Evolutionary conservation across 2,113 vertebrate species (phyloP).

Genomic region (Patagioenas fasciata): DNA sequence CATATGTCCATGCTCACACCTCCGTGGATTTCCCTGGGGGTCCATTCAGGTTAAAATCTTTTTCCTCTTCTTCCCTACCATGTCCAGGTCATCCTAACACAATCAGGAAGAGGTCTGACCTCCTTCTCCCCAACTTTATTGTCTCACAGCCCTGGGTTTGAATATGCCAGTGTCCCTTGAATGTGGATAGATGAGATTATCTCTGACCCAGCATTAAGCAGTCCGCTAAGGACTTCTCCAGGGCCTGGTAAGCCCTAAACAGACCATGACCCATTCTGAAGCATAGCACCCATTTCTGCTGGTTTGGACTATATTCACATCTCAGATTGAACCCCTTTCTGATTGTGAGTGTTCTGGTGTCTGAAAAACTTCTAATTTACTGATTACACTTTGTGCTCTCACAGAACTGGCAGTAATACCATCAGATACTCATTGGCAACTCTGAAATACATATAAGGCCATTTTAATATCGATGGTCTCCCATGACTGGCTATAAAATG

Average conservation of each 20-base stretch:
- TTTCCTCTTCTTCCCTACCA: neutral
- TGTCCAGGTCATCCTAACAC: neutral
- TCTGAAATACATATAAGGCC: neutral
- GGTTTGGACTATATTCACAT: neutral
- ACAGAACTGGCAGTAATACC: neutral
- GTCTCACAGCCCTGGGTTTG: neutral
- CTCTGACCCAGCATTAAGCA: neutral
- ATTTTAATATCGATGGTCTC: neutral
- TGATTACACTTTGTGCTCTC: neutral
- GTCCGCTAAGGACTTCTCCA: neutral
- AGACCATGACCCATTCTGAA: neutral
- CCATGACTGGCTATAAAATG: neutral
- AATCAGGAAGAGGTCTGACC: neutral
- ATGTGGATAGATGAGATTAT: neutral
- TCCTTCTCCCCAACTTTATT: accelerated
- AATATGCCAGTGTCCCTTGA: neutral
- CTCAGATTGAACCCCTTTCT: neutral
- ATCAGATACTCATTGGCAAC: neutral
- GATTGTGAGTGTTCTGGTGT: neutral
- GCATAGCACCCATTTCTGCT: neutral
- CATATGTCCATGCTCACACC: neutral
- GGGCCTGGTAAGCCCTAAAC: neutral
- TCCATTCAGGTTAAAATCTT: neutral
- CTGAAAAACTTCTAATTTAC: neutral
- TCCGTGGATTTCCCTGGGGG: neutral